A percentile compares a stretch with the other conserved stretches of the same genome.
These are phyloP conservation scores for Caenorhabditis latens DNA, from an alignment of 1,140 invertebrate genomes.

Conservation along the genomic window DNA sequence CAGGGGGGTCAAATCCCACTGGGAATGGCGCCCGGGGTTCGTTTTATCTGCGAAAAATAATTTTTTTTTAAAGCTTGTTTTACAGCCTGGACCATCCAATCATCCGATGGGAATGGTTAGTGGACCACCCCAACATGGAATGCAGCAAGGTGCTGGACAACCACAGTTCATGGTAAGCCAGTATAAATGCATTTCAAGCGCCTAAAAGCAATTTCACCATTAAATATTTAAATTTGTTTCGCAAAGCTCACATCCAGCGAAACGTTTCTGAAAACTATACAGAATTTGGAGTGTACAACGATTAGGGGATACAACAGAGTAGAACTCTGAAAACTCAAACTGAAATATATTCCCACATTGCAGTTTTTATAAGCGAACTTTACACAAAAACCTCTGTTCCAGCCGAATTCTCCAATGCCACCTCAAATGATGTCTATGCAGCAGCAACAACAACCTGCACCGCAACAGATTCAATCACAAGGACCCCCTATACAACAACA, in stretches of 20 bases:
- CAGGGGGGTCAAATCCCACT: conserved; percentile 15
- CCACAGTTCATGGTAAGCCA: conserved; percentile 3
- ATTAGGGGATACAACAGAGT: too few species aligned
- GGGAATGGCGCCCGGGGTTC: conserved; percentile 8
- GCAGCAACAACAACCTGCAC: conserved; percentile 20
- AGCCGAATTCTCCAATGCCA: conserved; percentile 10
- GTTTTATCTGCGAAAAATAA: neutral
- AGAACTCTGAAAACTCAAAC: too few species aligned
- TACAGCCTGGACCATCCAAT: conserved; percentile 1
- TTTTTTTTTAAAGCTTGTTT: too few species aligned
- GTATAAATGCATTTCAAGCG: neutral
- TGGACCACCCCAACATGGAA: conserved; percentile 1
- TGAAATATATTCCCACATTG: too few species aligned
- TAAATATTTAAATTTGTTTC: too few species aligned
- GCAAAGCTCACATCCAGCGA: too few species aligned
- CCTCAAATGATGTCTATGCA: conserved; percentile 17
- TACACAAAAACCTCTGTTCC: neutral
- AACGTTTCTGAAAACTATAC: too few species aligned
- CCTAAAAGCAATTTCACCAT: too few species aligned
- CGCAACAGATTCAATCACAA: neutral
- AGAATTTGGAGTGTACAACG: too few species aligned
- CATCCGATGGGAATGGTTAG: conserved; percentile 30
- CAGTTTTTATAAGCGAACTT: too few species aligned
- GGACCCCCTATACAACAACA: neutral
- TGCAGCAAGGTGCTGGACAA: neutral